These are phyloP conservation scores for Neolamprologus toae DNA, from an alignment of 2,113 vertebrate genomes.

Conservation along the genomic window DNA sequence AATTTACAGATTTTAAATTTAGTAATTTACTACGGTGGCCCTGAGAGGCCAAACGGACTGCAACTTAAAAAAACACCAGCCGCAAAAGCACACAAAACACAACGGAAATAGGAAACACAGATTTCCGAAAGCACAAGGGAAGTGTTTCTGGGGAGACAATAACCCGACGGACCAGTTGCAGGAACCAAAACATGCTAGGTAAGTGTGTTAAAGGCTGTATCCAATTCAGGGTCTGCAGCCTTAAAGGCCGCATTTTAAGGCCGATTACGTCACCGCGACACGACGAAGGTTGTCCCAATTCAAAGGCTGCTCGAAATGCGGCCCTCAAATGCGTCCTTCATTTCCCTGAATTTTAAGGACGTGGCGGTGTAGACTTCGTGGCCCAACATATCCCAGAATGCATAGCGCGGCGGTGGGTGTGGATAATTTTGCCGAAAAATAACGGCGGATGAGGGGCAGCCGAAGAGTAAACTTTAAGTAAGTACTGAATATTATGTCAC, in stretches of 20 bases:
- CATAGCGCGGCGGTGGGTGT: no score
- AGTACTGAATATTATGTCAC: no score
- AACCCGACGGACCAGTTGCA: background rate
- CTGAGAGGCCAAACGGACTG: background rate
- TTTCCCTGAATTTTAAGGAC: no score
- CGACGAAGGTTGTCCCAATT: fast-evolving
- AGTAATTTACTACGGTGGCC: background rate
- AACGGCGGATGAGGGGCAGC: fast-evolving
- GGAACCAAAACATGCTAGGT: background rate
- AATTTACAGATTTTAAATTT: background rate
- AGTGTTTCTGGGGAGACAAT: background rate
- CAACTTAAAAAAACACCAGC: background rate
- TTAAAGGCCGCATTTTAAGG: no score
- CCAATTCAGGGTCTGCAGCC: no score
- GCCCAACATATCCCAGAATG: no score
- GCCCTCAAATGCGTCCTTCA: no score
- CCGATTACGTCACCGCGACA: fast-evolving
- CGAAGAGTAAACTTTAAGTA: no score
- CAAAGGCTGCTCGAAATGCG: no score
- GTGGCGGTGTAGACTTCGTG: no score
- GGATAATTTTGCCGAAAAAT: no score
- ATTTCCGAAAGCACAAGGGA: background rate
- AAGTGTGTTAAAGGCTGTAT: background rate
- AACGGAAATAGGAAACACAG: background rate
- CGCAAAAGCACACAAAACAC: background rate